Conservation (phyloP, 2,797 vertebrate genomes). For the Capromys pilorides region DNA sequence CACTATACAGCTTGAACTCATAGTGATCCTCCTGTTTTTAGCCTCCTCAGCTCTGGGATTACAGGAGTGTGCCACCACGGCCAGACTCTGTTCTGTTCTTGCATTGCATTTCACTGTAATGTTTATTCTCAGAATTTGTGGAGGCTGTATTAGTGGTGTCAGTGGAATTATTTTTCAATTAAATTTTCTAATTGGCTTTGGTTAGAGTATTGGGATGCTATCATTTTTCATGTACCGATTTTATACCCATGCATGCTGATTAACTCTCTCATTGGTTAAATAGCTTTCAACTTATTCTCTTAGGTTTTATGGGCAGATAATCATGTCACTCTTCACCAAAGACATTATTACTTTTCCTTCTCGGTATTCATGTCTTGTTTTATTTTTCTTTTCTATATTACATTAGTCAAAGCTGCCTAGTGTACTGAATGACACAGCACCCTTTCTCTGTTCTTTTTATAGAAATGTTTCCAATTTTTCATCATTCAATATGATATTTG, state of each 20-base stretch:
- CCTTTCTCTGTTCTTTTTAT: slow-evolving; percentile 17
- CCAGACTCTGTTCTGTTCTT: background rate
- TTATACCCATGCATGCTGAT: background rate
- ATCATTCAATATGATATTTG: background rate
- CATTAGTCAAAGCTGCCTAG: background rate
- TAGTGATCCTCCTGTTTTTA: no score
- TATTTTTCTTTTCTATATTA: background rate
- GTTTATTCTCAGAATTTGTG: background rate
- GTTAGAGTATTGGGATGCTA: background rate
- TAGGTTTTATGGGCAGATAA: background rate
- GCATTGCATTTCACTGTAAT: background rate
- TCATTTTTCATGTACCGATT: background rate
- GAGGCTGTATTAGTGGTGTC: background rate
- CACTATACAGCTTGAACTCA: no score
- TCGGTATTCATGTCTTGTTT: background rate
- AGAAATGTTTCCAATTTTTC: background rate
- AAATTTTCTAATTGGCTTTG: background rate
- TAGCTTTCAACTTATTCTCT: background rate
- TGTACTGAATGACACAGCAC: background rate
- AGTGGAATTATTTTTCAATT: background rate
- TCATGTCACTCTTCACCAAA: background rate
- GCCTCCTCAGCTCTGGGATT: no score
- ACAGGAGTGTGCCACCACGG: no score
- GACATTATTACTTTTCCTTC: background rate
- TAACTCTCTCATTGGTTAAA: background rate